These are phyloP conservation scores for Dendrolimus pini DNA, from an alignment of 2,888 invertebrate species.

Conservation along the genomic window DNA sequence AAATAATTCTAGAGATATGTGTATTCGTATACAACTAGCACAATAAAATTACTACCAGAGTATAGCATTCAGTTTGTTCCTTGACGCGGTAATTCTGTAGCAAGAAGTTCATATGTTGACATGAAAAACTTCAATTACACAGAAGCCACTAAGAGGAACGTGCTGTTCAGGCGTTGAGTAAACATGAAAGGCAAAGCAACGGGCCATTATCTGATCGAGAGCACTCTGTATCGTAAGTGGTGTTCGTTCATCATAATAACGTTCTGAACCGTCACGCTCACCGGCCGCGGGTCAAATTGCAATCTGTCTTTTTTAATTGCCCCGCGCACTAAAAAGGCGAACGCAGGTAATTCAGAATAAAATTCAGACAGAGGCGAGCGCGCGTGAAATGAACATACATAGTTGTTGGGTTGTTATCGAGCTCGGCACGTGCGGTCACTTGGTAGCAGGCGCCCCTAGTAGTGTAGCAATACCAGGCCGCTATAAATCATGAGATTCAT, in stretches of 20 bases:
- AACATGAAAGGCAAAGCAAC: conserved; percentile 50
- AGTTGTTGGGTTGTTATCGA: conserved; percentile 18
- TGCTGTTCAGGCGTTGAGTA: conserved; percentile 46
- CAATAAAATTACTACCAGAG: too few relatives aligned
- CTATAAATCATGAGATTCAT: conserved; percentile 57
- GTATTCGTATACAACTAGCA: too few relatives aligned
- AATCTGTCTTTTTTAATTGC: conserved; percentile 75
- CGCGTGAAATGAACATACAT: conserved; percentile 53
- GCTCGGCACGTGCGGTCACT: conserved; percentile 24
- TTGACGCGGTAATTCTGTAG: too few relatives aligned
- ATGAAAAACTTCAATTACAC: conserved; percentile 49
- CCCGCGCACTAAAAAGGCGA: conserved; percentile 55
- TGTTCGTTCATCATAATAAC: conserved; percentile 68
- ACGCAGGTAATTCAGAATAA: conserved; percentile 50
- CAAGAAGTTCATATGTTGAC: too few relatives aligned
- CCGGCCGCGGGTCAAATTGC: conserved; percentile 68
- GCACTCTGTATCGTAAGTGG: conserved; percentile 48
- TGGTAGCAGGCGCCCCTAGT: conserved; percentile 9
- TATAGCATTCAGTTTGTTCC: too few relatives aligned
- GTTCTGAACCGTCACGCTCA: conserved; percentile 62
- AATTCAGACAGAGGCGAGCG: conserved; percentile 53
- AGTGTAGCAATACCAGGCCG: conserved; percentile 27
- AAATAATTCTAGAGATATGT: too few relatives aligned
- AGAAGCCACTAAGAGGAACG: conserved; percentile 45
- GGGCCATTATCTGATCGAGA: conserved; percentile 60